Percentiles rank a stretch among this genome's conserved stretches.
These are phyloP conservation scores for Rhinoraja longicauda DNA, from an alignment of 2,797 vertebrate genomes.

Conservation along the genomic window DNA sequence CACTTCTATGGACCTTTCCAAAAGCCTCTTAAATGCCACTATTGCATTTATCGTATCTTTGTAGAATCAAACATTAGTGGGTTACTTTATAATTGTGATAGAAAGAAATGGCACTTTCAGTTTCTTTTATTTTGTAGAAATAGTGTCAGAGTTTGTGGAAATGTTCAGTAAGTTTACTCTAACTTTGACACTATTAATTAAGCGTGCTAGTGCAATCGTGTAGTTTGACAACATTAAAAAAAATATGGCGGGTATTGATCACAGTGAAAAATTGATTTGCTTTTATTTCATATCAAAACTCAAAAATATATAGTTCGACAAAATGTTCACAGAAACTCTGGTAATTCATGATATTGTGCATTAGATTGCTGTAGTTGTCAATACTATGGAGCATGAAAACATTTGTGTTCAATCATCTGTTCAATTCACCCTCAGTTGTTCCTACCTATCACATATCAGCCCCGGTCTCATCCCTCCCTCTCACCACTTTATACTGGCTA, in stretches of 20 bases:
- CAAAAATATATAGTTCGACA: neutral
- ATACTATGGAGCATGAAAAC: neutral
- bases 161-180: neutral
- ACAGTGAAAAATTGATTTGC: neutral
- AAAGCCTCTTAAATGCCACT: no score
- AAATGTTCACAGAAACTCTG: neutral
- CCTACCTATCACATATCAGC: no score
- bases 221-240: neutral
- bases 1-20: no score
- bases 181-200: neutral
- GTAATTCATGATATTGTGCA: neutral
- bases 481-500: no score
- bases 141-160: neutral
- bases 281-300: neutral
- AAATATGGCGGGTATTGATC: neutral
- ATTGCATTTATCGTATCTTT: neutral
- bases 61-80: neutral
- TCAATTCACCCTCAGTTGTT: no score
- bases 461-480: no score
- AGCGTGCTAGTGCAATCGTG: neutral
- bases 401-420: neutral
- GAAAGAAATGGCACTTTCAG: no score
- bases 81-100: no score
- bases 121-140: no score
- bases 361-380: neutral